A percentile compares a stretch with the other conserved stretches of the same genome.
phyloP scores from a whole-genome alignment of 2,888 invertebrate genomes.

The Eupithecia pulchellata region DNA sequence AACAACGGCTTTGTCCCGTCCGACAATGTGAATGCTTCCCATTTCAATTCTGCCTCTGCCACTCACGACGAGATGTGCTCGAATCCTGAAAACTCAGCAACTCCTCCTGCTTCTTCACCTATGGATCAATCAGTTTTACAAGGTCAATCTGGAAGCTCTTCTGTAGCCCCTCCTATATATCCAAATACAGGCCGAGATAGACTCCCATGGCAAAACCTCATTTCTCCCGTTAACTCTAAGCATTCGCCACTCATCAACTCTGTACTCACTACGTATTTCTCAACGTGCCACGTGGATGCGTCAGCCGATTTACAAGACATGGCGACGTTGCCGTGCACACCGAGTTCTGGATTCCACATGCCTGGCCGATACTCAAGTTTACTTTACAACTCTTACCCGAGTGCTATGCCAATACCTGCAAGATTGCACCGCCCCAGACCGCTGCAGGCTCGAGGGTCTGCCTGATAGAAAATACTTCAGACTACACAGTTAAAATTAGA shows the following conservation, averaged over 20 bases:
- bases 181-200: background rate
- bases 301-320: background rate
- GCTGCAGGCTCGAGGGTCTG: background rate
- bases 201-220: background rate
- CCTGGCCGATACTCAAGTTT: background rate
- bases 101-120: background rate
- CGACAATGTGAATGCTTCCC: background rate
- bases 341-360: background rate
- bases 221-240: background rate
- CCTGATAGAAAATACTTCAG: background rate
- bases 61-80: background rate
- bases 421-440: background rate
- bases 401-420: background rate
- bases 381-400: background rate
- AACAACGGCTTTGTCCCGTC: background rate
- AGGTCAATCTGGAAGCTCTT: background rate
- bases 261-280: background rate
- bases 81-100: background rate
- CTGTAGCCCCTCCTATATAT: background rate
- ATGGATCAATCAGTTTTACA: background rate
- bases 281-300: background rate
- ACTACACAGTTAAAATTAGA: background rate
- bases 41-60: background rate
- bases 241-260: background rate
- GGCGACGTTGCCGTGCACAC: background rate